Conservation (phyloP, 2,797 vertebrate genomes). For the Scomberomorus guttatus region DNA sequence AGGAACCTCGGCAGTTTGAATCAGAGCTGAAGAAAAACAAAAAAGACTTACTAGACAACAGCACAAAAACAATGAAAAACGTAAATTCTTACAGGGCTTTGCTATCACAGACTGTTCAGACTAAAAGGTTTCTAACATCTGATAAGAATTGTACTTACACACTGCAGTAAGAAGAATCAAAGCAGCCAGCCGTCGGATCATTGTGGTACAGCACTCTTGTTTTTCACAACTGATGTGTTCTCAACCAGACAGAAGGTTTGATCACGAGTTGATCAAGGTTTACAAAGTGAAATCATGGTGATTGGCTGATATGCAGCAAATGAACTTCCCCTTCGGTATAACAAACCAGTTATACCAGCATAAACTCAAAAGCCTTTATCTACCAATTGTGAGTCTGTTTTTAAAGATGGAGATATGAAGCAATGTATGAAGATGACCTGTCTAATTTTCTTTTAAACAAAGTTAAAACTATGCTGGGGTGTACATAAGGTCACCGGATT, state of each 20-base stretch:
- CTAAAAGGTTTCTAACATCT: background rate
- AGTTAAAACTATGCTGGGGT: too few species aligned
- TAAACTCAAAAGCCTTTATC: too few species aligned
- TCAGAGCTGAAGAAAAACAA: conserved; percentile 14
- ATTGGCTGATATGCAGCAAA: conserved; percentile 27
- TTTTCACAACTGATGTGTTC: background rate
- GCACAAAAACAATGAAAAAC: background rate
- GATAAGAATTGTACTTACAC: conserved; percentile 20
- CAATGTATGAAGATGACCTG: too few species aligned
- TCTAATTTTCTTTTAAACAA: too few species aligned
- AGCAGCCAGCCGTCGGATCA: conserved; percentile 8
- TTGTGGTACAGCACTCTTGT: conserved; percentile 4
- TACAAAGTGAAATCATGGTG: background rate
- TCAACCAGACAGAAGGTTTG: conserved; percentile 3
- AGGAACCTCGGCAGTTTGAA: background rate
- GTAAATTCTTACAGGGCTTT: background rate
- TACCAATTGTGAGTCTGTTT: too few species aligned
- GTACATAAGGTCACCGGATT: too few species aligned
- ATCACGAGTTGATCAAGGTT: background rate
- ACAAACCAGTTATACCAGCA: background rate
- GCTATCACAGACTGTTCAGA: too few species aligned
- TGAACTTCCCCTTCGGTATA: background rate
- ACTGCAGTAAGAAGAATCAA: conserved; percentile 18
- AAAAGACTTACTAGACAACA: background rate
- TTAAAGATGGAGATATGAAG: too few species aligned